These are phyloP conservation scores for Agrochola circellaris DNA, from an alignment of 2,888 invertebrate species.

Conservation along the genomic window DNA sequence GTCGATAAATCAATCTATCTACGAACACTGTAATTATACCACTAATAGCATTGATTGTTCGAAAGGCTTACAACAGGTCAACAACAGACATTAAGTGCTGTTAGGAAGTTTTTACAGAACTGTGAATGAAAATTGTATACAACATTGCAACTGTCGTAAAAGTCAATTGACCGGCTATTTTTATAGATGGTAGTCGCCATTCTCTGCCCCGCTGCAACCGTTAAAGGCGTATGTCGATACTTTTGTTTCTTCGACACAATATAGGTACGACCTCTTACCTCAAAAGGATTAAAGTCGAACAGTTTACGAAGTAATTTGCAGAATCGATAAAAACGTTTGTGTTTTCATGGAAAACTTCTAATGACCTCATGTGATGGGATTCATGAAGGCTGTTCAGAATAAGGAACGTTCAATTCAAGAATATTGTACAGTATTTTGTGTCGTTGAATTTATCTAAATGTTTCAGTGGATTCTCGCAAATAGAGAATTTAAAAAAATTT, in stretches of 20 bases:
- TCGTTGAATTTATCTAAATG: too few species aligned
- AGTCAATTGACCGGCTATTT: constrained; percentile 40
- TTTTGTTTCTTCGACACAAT: not conserved
- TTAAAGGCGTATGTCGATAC: constrained; percentile 8
- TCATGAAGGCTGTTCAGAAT: not conserved
- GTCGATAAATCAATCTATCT: constrained; percentile 19
- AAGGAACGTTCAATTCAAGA: not conserved
- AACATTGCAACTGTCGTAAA: constrained; percentile 35
- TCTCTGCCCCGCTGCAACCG: constrained; percentile 10
- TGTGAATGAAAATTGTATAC: constrained; percentile 34
- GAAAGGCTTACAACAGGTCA: constrained; percentile 10
- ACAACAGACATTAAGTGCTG: not conserved
- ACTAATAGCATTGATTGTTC: constrained; percentile 8
- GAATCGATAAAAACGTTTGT: constrained; percentile 3
- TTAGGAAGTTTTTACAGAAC: constrained; percentile 19
- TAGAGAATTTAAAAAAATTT: too few species aligned
- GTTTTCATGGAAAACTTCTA: not conserved
- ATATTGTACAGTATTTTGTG: not conserved
- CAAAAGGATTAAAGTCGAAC: not conserved
- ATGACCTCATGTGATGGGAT: not conserved
- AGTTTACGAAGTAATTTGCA: constrained; percentile 4
- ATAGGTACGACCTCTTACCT: constrained; percentile 3
- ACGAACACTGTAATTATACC: constrained; percentile 11
- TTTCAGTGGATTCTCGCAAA: too few species aligned
- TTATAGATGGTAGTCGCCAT: constrained; percentile 37